phyloP scores from a whole-genome alignment of 2,888 invertebrate genomes.

The Epinotia demarniana region DNA sequence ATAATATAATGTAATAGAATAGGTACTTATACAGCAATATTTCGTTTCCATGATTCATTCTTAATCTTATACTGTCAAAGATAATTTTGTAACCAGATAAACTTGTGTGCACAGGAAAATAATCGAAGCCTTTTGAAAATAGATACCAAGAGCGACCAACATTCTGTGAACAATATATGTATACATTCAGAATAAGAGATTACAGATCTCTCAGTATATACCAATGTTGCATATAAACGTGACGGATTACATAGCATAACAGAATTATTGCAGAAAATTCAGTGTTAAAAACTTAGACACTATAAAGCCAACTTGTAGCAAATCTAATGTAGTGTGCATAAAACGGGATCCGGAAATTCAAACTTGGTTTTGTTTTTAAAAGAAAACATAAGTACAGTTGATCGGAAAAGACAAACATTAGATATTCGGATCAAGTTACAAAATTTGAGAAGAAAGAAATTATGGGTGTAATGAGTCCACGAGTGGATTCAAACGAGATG shows the following conservation, averaged over 20 bases:
- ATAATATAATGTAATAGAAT: no score
- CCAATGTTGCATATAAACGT: neutral
- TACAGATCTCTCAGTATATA: neutral
- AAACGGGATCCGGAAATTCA: neutral
- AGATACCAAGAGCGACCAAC: neutral
- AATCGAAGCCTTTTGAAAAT: neutral
- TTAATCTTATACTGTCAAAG: slow-evolving; percentile 12
- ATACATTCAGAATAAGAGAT: neutral
- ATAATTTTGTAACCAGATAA: slow-evolving; percentile 15
- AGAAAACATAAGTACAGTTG: slow-evolving; percentile 2
- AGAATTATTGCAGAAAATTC: neutral
- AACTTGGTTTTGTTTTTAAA: slow-evolving; percentile 19
- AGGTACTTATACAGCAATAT: neutral
- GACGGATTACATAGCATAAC: neutral
- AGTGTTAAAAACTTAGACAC: neutral
- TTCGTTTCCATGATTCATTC: neutral
- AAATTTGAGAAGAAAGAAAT: neutral
- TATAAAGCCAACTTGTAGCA: neutral
- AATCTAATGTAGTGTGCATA: neutral
- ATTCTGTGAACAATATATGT: neutral
- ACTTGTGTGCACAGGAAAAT: neutral
- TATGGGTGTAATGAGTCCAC: neutral
- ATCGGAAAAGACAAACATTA: neutral
- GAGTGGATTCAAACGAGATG: neutral
- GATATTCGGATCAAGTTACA: neutral